Conservation (phyloP, 2,888 invertebrate species). For the Cheilosia pagana region DNA sequence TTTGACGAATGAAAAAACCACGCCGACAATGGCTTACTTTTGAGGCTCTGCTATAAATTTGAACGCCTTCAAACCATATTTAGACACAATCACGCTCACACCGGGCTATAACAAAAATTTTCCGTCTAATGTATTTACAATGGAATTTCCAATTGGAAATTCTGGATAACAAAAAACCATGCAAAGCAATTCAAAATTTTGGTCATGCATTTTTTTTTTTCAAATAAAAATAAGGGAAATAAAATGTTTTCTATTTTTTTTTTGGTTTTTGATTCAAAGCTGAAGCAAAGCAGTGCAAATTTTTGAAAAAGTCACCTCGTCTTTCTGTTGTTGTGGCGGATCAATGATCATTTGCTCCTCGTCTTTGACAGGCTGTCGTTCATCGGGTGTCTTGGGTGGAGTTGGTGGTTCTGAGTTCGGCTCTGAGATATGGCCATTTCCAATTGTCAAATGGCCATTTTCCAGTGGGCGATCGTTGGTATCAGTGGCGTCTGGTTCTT, state of each 20-base stretch:
- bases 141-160: conserved; percentile 27
- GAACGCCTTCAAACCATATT: conserved; percentile 66
- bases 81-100: conserved; percentile 43
- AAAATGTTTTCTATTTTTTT: background rate
- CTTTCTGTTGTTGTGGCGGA: conserved; percentile 11
- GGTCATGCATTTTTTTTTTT: conserved; percentile 34
- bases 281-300: conserved; percentile 62
- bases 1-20: conserved; percentile 77
- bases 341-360: conserved; percentile 22
- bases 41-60: conserved; percentile 72
- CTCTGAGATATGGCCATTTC: conserved; percentile 36
- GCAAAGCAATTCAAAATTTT: conserved; percentile 24
- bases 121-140: conserved; percentile 34
- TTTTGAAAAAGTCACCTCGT: conserved; percentile 50
- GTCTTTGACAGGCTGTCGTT: background rate
- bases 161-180: conserved; percentile 32
- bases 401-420: conserved; percentile 45
- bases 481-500: conserved; percentile 42
- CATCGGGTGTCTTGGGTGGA: conserved; percentile 58
- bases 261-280: conserved; percentile 24
- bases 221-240: conserved; percentile 8
- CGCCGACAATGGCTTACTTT: conserved; percentile 83
- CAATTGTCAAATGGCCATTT: conserved; percentile 47
- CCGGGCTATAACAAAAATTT: background rate
- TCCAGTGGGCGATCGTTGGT: conserved; percentile 24